Percentiles rank a stretch among this genome's conserved stretches.
phyloP scores from a whole-genome alignment of 64 coral and sea anemone genomes.

The Dendronephthya gigantea region DNA sequence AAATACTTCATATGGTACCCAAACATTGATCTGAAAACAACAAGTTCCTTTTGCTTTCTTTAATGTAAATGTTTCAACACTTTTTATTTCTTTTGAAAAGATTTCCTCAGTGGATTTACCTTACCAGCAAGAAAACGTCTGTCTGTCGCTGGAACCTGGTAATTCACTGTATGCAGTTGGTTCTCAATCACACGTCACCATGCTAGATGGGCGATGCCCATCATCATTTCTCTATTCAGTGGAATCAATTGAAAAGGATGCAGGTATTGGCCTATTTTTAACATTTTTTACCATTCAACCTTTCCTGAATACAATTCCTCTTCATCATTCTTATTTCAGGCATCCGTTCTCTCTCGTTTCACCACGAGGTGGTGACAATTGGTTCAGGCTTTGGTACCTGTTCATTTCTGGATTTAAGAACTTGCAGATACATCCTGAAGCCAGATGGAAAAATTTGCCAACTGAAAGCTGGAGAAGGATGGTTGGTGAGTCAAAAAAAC shows the following conservation, averaged over 20 bases:
- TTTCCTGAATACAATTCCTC: no score
- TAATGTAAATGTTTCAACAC: background rate
- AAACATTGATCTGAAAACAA: background rate
- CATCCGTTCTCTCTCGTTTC: constrained; percentile 80
- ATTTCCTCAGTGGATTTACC: constrained; percentile 31
- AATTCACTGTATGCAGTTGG: constrained; percentile 70
- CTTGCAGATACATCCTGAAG: constrained; percentile 37
- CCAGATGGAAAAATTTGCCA: constrained; percentile 29
- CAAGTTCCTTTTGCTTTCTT: background rate
- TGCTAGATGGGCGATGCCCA: constrained; percentile 48
- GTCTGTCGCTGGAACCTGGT: constrained; percentile 62
- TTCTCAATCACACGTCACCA: constrained; percentile 79
- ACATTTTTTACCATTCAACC: no score
- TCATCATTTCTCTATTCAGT: constrained; percentile 39
- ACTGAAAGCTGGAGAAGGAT: constrained; percentile 75
- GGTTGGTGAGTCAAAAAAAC: constrained; percentile 65
- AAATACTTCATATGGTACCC: no score
- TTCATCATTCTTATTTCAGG: constrained; percentile 13
- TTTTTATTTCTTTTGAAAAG: constrained; percentile 10
- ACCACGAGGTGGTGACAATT: constrained; percentile 61
- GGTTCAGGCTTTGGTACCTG: constrained; percentile 76
- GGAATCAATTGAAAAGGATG: constrained; percentile 56
- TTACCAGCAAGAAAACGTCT: constrained; percentile 65
- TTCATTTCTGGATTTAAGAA: constrained; percentile 71
- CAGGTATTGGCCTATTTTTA: constrained; percentile 26